Conservation (phyloP, 2,888 invertebrate genomes). For the Oscheius sp. region DNA sequence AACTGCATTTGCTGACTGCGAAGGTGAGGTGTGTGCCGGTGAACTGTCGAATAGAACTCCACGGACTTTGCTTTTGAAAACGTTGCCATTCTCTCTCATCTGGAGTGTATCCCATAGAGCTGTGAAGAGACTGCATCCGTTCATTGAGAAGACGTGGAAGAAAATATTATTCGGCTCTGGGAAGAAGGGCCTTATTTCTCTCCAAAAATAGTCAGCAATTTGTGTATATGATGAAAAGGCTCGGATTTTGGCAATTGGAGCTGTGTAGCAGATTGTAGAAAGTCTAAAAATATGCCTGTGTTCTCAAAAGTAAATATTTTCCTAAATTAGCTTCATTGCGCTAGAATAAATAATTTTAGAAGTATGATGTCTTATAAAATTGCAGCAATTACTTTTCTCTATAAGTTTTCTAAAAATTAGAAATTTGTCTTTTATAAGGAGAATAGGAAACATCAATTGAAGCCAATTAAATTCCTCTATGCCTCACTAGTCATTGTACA, state of each 20-base stretch:
- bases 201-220: constrained; percentile 49
- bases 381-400: too few relatives aligned
- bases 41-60: constrained; percentile 68
- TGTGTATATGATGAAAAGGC: constrained; percentile 56
- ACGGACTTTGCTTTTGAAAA: constrained; percentile 45
- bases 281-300: constrained; percentile 56
- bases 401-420: too few relatives aligned
- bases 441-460: too few relatives aligned
- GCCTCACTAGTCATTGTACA: too few relatives aligned
- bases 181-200: constrained; percentile 3
- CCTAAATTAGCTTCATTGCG: too few relatives aligned
- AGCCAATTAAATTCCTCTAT: too few relatives aligned
- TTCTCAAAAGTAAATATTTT: too few relatives aligned
- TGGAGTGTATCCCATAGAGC: constrained; percentile 61
- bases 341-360: too few relatives aligned
- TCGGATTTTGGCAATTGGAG: constrained; percentile 61
- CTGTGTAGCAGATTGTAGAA: constrained; percentile 63
- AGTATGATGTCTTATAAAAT: too few relatives aligned
- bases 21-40: constrained; percentile 63
- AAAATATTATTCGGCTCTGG: constrained; percentile 20
- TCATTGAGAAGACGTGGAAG: constrained; percentile 57
- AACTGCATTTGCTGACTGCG: constrained; percentile 66
- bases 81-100: constrained; percentile 37
- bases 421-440: too few relatives aligned
- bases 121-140: constrained; percentile 61